Evolutionary conservation across 2,888 invertebrate species (phyloP), one percentile per base, ranked within the genome.

Genomic region (Ecliptopera silaceata): DNA sequence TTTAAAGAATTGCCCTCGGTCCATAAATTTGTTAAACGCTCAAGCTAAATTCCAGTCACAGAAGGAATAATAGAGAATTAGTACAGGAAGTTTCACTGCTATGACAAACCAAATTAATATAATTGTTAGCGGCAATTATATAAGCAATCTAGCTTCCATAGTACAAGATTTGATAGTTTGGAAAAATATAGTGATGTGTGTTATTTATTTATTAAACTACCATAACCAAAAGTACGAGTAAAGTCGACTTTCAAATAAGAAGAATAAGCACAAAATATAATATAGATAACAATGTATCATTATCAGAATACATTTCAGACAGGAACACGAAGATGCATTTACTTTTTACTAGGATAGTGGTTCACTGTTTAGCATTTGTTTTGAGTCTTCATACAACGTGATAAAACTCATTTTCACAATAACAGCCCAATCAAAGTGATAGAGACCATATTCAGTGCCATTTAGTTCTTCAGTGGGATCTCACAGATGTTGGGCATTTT

Each of bases 21-120:
- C 74, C 77, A 79, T 81, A 80, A 81, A 81, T 75, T 77, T 69
- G 73, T 74, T 74, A 75, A 77, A 74, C 70, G 71, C 68, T 73
- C 65, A 70, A 75, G 69, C 68, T 64, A 65, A 77, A 68, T 76
- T 75, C 76, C 69, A 43, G 54, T 13, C 34, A 43, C 47, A 48
- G 53, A 42, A 34, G 32, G 32, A 17, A 32, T 41, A 44, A 38
- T 20, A 47, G 41, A 6, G 22, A 8, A 12, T 22, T 8, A 22
- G 5, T 31, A 39, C 10, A 34, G 20, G 13, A 32, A 41, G 12
- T 20, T 32, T 52, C 52, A 52, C 39, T 52, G 3, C 15, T 1
- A 13, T 10, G 1, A 46, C 34, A 3, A 18, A 18, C 34, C 10
- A 18, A 18, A 18, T 13, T 12, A 8, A 22, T 2, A 41, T n/a